phyloP scores from a whole-genome alignment of 2,888 invertebrate genomes.

The Apantesis nais region DNA sequence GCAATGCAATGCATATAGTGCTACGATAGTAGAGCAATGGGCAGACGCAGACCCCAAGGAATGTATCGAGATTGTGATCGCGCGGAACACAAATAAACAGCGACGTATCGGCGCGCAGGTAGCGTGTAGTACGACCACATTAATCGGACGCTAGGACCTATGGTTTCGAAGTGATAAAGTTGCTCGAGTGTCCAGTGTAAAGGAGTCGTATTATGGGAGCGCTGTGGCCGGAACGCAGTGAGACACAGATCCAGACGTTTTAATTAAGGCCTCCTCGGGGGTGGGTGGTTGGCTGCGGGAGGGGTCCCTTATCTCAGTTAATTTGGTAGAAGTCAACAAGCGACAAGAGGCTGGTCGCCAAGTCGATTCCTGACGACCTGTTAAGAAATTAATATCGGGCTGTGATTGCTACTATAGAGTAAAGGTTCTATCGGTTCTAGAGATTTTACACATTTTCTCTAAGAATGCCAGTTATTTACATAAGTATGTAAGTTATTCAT shows the following conservation, averaged over 20 bases:
- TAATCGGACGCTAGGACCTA: neutral
- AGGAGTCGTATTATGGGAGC: conserved; percentile 24
- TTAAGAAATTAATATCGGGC: neutral
- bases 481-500: no score
- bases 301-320: conserved; percentile 56
- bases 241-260: conserved; percentile 54
- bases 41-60: conserved; percentile 33
- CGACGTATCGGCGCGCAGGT: conserved; percentile 28
- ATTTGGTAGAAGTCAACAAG: conserved; percentile 52
- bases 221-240: conserved; percentile 22
- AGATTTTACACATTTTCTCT: no score
- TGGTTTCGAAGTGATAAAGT: neutral
- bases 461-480: no score
- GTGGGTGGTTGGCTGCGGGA: conserved; percentile 25
- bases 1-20: neutral
- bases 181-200: neutral
- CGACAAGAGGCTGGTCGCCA: conserved; percentile 21
- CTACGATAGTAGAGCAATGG: conserved; percentile 1
- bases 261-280: conserved; percentile 58
- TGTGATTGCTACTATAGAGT: neutral
- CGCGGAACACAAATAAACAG: conserved; percentile 41
- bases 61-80: conserved; percentile 50
- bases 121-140: conserved; percentile 13
- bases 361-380: neutral
- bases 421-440: neutral